Evolutionary conservation across 2,113 vertebrate genomes (phyloP).

Genomic region (Mugil cephalus): DNA sequence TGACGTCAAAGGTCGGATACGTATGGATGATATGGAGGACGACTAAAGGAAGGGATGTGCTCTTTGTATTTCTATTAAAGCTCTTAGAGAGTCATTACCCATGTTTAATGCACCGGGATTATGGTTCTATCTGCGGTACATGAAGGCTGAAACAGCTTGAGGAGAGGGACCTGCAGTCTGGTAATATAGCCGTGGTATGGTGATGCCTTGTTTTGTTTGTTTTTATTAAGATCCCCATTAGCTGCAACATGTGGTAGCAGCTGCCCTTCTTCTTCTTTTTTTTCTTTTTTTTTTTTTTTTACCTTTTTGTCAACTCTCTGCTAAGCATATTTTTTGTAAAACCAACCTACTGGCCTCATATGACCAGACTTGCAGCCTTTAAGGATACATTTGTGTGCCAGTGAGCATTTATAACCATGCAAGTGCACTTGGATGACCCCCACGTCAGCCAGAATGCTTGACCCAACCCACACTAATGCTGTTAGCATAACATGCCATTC

Average conservation of each 20-base stretch:
- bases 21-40: neutral
- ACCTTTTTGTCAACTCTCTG: neutral
- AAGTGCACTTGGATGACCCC: neutral
- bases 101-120: slow-evolving; percentile 22
- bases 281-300: too few relatives aligned
- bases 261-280: too few relatives aligned
- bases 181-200: neutral
- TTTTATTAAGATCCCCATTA: too few relatives aligned
- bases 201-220: neutral
- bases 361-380: slow-evolving; percentile 18
- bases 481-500: slow-evolving; percentile 7
- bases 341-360: neutral
- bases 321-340: neutral
- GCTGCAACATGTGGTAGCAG: too few relatives aligned
- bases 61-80: slow-evolving; percentile 7
- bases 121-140: neutral
- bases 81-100: neutral
- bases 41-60: neutral
- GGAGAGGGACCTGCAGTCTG: slow-evolving; percentile 12
- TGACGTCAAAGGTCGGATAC: neutral
- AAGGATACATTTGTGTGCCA: slow-evolving; percentile 32
- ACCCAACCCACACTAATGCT: slow-evolving; percentile 23
- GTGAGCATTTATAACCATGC: neutral
- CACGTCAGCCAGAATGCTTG: slow-evolving; percentile 24
- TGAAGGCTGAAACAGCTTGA: neutral